A percentile compares a stretch with the other conserved stretches of the same genome.
These are phyloP conservation scores for Sebastiscus albofasciatus DNA, from an alignment of 2,797 vertebrate species.

Conservation along the genomic window DNA sequence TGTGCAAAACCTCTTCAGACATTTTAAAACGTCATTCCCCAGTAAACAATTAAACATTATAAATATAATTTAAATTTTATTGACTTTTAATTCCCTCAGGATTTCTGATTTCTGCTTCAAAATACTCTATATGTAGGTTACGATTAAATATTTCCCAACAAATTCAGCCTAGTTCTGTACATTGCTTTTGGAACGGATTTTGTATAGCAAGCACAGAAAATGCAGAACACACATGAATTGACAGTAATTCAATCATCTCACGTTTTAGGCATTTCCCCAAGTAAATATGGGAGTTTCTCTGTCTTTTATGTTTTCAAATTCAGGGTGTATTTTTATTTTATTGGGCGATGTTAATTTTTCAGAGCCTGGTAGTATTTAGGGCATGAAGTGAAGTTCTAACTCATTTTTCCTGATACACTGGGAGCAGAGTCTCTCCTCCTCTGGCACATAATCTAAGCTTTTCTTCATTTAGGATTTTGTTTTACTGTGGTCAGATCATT, in stretches of 20 bases:
- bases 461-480: neutral
- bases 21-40: neutral
- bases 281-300: too few species aligned
- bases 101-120: neutral
- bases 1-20: neutral
- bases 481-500: neutral
- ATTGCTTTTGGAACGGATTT: neutral
- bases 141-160: neutral
- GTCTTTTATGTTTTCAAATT: too few species aligned
- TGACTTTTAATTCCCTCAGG: neutral
- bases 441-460: too few species aligned
- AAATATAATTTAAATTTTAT: neutral
- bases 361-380: too few species aligned
- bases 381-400: too few species aligned
- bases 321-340: too few species aligned
- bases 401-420: too few species aligned
- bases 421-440: too few species aligned
- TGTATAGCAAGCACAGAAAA: neutral
- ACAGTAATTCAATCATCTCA: too few species aligned
- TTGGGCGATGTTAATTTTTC: too few species aligned
- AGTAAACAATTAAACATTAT: neutral
- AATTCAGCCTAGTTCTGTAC: neutral
- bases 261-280: too few species aligned
- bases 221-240: neutral
- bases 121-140: too few species aligned